Evolutionary conservation across 2,797 vertebrate species (phyloP).

Genomic region (Rhinoraja longicauda): DNA sequence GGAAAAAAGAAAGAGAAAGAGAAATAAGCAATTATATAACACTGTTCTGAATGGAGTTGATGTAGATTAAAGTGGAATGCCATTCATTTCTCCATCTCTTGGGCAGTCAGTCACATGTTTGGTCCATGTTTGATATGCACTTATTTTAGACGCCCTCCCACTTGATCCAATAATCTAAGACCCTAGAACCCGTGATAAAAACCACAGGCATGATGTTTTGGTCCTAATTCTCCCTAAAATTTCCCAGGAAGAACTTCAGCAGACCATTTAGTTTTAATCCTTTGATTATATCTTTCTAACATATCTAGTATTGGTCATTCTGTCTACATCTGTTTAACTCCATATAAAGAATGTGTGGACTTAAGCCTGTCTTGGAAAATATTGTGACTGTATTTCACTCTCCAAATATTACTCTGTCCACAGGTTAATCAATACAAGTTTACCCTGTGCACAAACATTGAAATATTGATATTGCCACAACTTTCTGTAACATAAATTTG

Average conservation of each 20-base stretch:
- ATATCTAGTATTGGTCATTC: background rate
- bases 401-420: background rate
- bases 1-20: too few relatives aligned
- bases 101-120: background rate
- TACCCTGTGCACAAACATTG: background rate
- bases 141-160: background rate
- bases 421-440: background rate
- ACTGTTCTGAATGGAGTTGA: background rate
- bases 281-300: background rate
- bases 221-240: background rate
- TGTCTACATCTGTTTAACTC: background rate
- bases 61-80: background rate
- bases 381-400: too few relatives aligned
- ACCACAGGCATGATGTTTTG: background rate
- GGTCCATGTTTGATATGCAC: background rate
- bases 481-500: background rate
- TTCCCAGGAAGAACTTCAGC: background rate
- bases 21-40: background rate
- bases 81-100: background rate
- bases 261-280: background rate
- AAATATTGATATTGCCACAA: background rate
- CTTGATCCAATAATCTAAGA: background rate
- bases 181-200: background rate
- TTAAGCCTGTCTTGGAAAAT: background rate
- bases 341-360: background rate